Percentiles rank a stretch among this genome's conserved stretches.
Evolutionary conservation across 2,888 invertebrate genomes (phyloP).

Genomic region (Blastobasis adustella): DNA sequence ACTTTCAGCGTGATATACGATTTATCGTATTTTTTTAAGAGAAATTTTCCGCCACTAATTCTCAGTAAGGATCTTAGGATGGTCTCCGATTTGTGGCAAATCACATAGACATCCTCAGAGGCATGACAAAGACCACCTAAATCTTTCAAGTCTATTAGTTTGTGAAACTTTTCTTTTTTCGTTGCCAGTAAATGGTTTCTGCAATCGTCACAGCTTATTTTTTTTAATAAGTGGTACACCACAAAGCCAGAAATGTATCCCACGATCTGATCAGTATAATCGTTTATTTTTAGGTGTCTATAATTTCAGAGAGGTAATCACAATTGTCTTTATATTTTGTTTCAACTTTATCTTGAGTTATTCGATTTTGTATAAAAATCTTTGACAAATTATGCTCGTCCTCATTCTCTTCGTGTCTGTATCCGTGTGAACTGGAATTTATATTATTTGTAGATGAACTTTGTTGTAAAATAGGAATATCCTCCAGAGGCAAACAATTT

Average conservation of each 20-base stretch:
- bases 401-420: not conserved
- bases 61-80: not conserved
- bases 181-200: not conserved
- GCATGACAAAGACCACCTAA: not conserved
- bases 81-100: not conserved
- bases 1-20: not conserved
- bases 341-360: not conserved
- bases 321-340: not conserved
- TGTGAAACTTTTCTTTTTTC: not conserved
- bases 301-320: not conserved
- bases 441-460: not conserved
- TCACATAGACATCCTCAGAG: not conserved
- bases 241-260: slow-evolving; percentile 9
- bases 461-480: slow-evolving; percentile 8
- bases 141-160: not conserved
- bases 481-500: slow-evolving; percentile 11
- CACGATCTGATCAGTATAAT: slow-evolving; percentile 4
- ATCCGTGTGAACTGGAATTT: not conserved
- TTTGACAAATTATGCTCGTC: not conserved
- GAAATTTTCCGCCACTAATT: not conserved
- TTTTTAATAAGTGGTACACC: slow-evolving; percentile 1
- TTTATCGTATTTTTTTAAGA: not conserved
- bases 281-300: not conserved
- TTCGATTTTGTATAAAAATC: not conserved
- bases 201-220: slow-evolving; percentile 4